A percentile compares a stretch with the other conserved stretches of the same genome.
These are phyloP conservation scores for Globodera rostochiensis DNA, from an alignment of 1,140 invertebrate genomes.

Conservation along the genomic window DNA sequence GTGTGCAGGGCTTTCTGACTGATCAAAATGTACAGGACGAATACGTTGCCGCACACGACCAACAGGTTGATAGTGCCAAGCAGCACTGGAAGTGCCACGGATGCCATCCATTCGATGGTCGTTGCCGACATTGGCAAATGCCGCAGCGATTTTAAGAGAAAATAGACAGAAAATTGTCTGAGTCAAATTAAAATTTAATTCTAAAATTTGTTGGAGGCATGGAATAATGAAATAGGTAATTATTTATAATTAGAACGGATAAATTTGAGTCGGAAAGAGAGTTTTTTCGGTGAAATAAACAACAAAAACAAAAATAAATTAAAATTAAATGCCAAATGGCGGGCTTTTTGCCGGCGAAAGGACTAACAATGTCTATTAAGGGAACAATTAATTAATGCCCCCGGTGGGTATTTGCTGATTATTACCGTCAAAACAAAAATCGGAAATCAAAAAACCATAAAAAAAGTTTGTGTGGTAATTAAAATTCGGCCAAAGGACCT, in stretches of 20 bases:
- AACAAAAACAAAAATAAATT: conserved; percentile 7
- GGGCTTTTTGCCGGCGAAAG: too few species aligned
- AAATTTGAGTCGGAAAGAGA: background rate
- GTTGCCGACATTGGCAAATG: conserved; percentile 13
- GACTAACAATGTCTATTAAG: too few species aligned
- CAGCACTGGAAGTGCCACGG: conserved; percentile 36
- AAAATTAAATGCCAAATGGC: background rate
- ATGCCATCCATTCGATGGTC: conserved; percentile 10
- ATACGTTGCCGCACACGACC: conserved; percentile 62
- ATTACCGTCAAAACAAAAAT: background rate
- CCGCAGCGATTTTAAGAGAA: background rate
- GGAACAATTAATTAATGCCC: background rate
- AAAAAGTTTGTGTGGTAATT: too few species aligned
- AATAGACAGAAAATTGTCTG: background rate
- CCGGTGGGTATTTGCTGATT: too few species aligned
- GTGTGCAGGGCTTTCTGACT: conserved; percentile 60
- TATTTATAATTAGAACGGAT: background rate
- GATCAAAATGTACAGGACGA: conserved; percentile 62
- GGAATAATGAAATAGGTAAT: background rate
- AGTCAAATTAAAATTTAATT: too few species aligned
- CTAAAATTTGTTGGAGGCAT: too few species aligned
- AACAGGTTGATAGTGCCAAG: conserved; percentile 58
- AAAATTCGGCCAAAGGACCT: too few species aligned
- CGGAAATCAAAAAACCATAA: background rate
- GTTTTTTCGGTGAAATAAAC: background rate